phyloP scores from a whole-genome alignment of 1,140 invertebrate genomes.

The Mercenaria mercenaria region DNA sequence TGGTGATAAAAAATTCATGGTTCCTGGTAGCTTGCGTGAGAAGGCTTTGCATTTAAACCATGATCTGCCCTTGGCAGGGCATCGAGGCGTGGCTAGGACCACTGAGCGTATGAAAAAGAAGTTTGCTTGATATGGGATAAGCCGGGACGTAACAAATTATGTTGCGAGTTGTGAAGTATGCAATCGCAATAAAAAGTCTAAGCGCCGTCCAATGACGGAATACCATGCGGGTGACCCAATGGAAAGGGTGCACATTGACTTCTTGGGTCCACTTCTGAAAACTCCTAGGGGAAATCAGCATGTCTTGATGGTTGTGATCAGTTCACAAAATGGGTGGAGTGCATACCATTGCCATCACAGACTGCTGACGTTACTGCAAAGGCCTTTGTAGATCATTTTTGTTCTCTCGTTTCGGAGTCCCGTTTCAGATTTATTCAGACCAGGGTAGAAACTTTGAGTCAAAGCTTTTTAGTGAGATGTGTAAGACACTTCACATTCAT shows the following conservation, averaged over 20 bases:
- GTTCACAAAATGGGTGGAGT: constrained; percentile 47
- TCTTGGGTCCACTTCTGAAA: constrained; percentile 2
- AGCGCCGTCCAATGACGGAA: not conserved
- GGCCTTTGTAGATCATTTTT: not conserved
- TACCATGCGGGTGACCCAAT: not conserved
- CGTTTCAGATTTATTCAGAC: not conserved
- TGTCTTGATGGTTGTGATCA: constrained; percentile 22
- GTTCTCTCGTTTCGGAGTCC: constrained; percentile 7
- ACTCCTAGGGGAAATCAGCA: not conserved
- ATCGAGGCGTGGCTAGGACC: not conserved
- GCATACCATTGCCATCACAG: constrained; percentile 11
- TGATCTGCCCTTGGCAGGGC: not conserved
- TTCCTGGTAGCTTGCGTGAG: not conserved
- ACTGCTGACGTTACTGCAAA: constrained; percentile 1
- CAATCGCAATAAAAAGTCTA: not conserved
- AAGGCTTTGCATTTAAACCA: not conserved
- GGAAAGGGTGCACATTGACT: constrained; percentile 14
- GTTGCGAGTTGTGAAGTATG: not conserved
- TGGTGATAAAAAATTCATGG: not conserved
- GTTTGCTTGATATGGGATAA: not conserved
- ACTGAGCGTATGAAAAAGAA: not conserved
- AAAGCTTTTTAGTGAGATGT: not conserved
- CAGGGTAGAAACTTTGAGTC: not conserved
- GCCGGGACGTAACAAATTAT: not conserved
- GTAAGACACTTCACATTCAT: constrained; percentile 8